phyloP scores from a whole-genome alignment of 37 sponge, comb jelly and placozoan genomes.

The Eunapius fragilis region DNA sequence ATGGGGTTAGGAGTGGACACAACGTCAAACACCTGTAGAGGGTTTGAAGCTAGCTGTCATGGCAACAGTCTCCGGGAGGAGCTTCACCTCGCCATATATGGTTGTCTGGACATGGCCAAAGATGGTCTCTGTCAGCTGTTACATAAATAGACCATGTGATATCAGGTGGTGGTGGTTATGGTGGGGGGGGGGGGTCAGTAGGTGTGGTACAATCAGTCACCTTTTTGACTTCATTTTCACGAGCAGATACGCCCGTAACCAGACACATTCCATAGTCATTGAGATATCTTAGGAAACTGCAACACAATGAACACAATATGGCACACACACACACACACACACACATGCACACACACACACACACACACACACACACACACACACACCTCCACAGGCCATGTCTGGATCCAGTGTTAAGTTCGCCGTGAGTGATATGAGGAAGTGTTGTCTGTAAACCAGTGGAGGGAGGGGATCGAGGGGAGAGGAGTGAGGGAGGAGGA shows the following conservation, averaged over 20 bases:
- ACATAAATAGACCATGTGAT: not conserved
- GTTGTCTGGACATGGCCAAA: constrained; percentile 21
- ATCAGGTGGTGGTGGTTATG: not conserved
- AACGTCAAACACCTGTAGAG: constrained; percentile 46
- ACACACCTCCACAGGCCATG: not conserved
- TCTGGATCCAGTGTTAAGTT: not conserved
- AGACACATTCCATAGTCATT: constrained; percentile 60
- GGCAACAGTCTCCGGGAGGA: not conserved
- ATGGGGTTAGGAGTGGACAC: constrained; percentile 20
- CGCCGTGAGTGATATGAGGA: not conserved
- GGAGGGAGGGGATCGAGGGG: too few species aligned
- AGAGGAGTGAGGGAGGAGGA: not conserved
- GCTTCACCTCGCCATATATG: constrained; percentile 51
- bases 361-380: constrained; percentile 8
- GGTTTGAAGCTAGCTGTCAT: not conserved
- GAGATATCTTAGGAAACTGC: constrained; percentile 28
- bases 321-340: constrained; percentile 9
- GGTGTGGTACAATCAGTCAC: not conserved
- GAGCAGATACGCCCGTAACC: not conserved
- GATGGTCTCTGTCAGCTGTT: constrained; percentile 12
- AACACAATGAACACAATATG: too few species aligned
- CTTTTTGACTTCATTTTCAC: not conserved
- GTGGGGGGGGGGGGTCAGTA: constrained; percentile 1
- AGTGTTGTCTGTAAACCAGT: not conserved
- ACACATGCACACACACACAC: constrained; percentile 14